Evolutionary conservation across 2,797 vertebrate species (phyloP), one percentile per base, ranked within the genome.

Genomic region (Spizella passerina): DNA sequence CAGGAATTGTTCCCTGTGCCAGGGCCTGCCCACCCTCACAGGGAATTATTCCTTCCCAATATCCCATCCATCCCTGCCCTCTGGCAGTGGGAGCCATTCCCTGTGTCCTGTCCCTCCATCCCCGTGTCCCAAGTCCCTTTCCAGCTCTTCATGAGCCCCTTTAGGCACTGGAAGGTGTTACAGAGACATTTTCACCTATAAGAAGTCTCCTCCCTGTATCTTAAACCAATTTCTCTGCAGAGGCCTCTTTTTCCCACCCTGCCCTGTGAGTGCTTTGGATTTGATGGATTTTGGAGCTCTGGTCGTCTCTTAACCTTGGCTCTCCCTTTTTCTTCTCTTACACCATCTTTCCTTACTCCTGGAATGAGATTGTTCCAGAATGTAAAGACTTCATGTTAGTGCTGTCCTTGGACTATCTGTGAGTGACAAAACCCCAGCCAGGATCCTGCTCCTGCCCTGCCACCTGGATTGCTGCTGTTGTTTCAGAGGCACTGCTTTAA

Each of bases 391-490:
- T 47, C 1, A 0, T 6, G 9, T 55, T 32, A 29, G 13, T 19
- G 30, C 66, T 68, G 20, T 38, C 27, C 63, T 79, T 7, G 8
- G 39, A 38, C 44, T 49, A 1, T 10, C n/a, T 3, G 15, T 56
- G 57, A 53, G 76, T 24, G 4, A 9, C 18, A 21, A 65, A 10
- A 6, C 0, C 29, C 26, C 57, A 21, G 3, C 1, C 7, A 24
- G 60, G 38, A 26, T 52, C n/a, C 34, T 59, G 53, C 60, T 61
- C 39, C 61, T 32, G 14, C 70, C 49, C 27, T 4, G 3, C 34
- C 4, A 0, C 11, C 9, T 0, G 4, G 2, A 26, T 43, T 76
- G 55, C 38, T 50, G 16, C 65, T 2, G 0, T 30, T 52, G 6
- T 38, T 88, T 43, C 79, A n/a, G 32, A 9, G 3, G 30, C 46